Evolutionary conservation across 2,888 invertebrate species (phyloP).

Genomic region (Nebria brevicollis): DNA sequence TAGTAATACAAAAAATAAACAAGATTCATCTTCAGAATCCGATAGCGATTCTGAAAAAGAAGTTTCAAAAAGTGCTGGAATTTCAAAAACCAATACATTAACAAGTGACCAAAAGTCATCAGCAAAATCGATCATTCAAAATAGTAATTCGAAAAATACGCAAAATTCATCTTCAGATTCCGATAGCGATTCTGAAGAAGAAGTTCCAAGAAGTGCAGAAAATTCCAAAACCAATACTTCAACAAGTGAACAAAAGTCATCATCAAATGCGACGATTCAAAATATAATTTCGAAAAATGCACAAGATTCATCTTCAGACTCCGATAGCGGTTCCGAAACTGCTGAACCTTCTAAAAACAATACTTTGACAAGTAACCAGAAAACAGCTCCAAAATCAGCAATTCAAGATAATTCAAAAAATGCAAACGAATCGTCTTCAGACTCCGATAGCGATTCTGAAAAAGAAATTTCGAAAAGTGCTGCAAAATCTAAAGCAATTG

Average conservation of each 20-base stretch:
- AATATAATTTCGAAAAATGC: too few species aligned
- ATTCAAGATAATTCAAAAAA: neutral
- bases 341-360: neutral
- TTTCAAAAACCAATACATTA: neutral
- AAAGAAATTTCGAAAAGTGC: neutral
- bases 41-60: neutral
- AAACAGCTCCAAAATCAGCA: neutral
- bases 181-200: neutral
- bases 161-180: neutral
- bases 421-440: neutral
- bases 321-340: too few species aligned
- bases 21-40: constrained; percentile 7
- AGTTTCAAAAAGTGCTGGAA: neutral
- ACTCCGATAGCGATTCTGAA: neutral
- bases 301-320: too few species aligned
- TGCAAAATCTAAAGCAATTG: neutral
- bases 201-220: too few species aligned
- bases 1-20: neutral
- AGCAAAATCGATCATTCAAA: neutral
- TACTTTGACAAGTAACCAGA: neutral
- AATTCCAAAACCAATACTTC: neutral
- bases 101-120: neutral
- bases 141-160: neutral
- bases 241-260: neutral
- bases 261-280: too few species aligned